Conservation (phyloP, 2,113 vertebrate genomes). For the Acanthisitta chloris region DNA sequence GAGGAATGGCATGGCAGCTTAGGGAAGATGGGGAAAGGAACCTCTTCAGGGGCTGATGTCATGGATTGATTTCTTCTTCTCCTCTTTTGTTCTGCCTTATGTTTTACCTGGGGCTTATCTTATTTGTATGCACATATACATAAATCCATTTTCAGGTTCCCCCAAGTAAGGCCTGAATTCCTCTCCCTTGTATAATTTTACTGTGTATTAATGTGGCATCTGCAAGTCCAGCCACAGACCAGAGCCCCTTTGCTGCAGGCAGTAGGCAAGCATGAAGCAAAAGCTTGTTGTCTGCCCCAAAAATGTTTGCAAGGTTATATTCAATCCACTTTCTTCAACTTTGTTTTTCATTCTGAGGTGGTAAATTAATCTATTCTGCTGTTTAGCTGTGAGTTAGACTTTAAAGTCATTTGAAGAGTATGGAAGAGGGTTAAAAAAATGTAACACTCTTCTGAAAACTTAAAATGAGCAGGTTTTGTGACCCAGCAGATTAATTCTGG, state of each 20-base stretch:
- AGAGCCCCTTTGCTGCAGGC: background rate
- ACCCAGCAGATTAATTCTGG: constrained; percentile 32
- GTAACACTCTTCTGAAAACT: background rate
- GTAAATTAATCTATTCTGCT: background rate
- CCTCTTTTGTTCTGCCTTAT: background rate
- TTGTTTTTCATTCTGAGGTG: background rate
- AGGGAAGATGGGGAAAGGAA: background rate
- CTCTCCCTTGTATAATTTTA: background rate
- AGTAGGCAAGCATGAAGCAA: background rate
- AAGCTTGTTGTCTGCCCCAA: background rate
- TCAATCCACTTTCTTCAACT: background rate
- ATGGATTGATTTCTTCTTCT: background rate
- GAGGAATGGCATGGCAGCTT: fast-evolving
- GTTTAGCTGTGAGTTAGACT: background rate
- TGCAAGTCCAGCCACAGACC: background rate
- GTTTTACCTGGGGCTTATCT: background rate
- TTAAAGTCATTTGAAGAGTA: background rate
- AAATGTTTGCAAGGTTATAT: background rate
- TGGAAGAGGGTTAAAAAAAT: background rate
- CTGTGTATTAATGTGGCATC: background rate
- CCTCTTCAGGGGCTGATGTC: background rate
- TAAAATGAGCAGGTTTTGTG: background rate
- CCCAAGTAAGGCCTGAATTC: background rate
- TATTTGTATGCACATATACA: background rate
- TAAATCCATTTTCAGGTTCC: background rate